Evolutionary conservation across 2,888 invertebrate genomes (phyloP).

Genomic region (Lucinisca nassula): DNA sequence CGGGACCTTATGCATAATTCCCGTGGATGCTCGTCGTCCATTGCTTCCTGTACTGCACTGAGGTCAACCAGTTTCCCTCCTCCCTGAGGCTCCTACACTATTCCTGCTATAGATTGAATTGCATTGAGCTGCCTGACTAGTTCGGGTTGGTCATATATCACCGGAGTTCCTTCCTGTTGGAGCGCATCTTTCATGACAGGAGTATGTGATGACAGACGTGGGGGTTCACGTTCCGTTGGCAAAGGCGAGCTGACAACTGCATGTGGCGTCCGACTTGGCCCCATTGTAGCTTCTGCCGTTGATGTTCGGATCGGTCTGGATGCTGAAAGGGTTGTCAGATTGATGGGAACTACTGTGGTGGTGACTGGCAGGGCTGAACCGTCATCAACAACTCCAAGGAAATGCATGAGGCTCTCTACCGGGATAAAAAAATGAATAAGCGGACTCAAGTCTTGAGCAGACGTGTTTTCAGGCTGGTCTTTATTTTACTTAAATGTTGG

Average conservation of each 20-base stretch:
- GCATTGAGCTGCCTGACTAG: not conserved
- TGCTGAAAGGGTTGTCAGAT: not conserved
- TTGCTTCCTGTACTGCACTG: not conserved
- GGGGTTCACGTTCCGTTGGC: not conserved
- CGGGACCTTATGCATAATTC: not conserved
- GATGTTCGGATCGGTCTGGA: not conserved
- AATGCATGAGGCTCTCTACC: no score
- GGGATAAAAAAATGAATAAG: no score
- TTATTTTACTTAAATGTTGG: no score
- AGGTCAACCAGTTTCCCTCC: not conserved
- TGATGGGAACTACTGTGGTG: no score
- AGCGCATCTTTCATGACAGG: not conserved
- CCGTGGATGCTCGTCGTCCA: not conserved
- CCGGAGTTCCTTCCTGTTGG: not conserved
- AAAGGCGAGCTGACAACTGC: not conserved
- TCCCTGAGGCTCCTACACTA: not conserved
- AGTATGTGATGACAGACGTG: not conserved
- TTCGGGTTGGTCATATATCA: not conserved
- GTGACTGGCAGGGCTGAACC: no score
- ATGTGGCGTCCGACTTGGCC: not conserved
- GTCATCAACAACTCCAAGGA: no score
- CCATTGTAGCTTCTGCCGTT: not conserved
- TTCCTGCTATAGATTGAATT: not conserved
- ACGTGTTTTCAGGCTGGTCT: no score
- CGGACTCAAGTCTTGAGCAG: no score